A percentile compares a stretch with the other conserved stretches of the same genome.
Evolutionary conservation across 2,113 vertebrate species (phyloP).

Genomic region (Ophiodon elongatus): DNA sequence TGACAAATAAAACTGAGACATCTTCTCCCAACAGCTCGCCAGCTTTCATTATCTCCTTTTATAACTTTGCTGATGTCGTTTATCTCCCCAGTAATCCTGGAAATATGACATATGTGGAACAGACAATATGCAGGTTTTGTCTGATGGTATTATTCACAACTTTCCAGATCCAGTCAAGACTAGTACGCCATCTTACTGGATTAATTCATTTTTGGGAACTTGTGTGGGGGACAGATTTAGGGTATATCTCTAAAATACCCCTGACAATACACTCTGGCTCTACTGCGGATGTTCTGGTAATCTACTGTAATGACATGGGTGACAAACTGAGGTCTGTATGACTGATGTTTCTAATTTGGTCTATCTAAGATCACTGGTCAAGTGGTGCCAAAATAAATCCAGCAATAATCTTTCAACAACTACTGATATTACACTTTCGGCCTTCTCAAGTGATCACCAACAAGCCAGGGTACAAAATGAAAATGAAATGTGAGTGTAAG

Average conservation of each 20-base stretch:
- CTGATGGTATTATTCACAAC: conserved; percentile 19
- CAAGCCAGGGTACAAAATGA: background rate
- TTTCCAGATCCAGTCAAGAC: background rate
- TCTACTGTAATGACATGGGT: background rate
- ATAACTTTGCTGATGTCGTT: background rate
- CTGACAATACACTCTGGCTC: background rate
- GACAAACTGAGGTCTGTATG: background rate
- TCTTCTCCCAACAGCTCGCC: conserved; percentile 10
- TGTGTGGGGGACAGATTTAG: conserved; percentile 9
- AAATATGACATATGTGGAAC: conserved; percentile 25
- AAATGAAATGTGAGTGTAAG: background rate
- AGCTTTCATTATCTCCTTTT: conserved; percentile 24
- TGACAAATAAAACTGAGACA: conserved; percentile 22
- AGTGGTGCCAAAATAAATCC: background rate
- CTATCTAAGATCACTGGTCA: background rate
- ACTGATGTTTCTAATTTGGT: background rate
- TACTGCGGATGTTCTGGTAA: background rate
- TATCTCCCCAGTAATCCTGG: conserved; percentile 11
- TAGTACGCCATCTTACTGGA: conserved; percentile 5
- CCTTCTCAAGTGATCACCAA: background rate
- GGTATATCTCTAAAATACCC: conserved; percentile 19
- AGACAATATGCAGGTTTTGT: background rate
- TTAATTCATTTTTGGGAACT: conserved; percentile 25
- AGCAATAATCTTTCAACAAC: background rate
- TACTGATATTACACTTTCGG: background rate